Evolutionary conservation across 1,140 invertebrate genomes (phyloP), one percentile per base, ranked within the genome.

Genomic region (Asbolus verrucosus): DNA sequence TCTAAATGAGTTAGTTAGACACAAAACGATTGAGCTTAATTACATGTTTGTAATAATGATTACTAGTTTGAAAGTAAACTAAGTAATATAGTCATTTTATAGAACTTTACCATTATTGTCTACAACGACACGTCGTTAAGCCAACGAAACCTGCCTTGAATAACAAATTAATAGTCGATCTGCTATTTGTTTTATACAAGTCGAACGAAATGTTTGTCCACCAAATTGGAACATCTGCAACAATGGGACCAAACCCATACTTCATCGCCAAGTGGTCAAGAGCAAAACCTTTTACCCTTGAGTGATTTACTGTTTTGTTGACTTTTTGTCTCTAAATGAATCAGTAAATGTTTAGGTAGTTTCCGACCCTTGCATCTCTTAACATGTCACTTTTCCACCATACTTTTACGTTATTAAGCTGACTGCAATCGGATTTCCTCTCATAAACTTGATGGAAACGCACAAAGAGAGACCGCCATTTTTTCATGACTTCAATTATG

Each of bases 11-110:
- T 54, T 54, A 54, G 46, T 54, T 54, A 54, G 46, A 31, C 46
- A 54, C 46, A 54, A 54, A 54, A 54, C 21, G 46, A 54, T 54
- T 27, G 21, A 54, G 46, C 46, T 54, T 54, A 54, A 54, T 54
- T 54, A 21, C 27, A 54, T 24, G 46, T 54, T 54, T 54, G 46
- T 63, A 63, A 63, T 63, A 19, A 63, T 63, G 61, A 63, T 63
- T 63, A 21, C 36, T 19, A 24, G 18, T 63, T 63, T 63, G 39
- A 63, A 62, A 63, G 39, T 18, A 21, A 54, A 24, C 46, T 27
- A 54, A 54, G 46, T 54, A 54, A 54, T 54, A 54, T 54, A 54
- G 46, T 54, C 46, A 54, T 54, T 54, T 54, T 27, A 21, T 54
- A 5, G 19, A 54, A 46, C 1, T 46, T 46, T 46, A 46, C 41